Base-by-base conservation (phyloP, 2,888 invertebrate genomes). In the Eupithecia abbreviata region DNA sequence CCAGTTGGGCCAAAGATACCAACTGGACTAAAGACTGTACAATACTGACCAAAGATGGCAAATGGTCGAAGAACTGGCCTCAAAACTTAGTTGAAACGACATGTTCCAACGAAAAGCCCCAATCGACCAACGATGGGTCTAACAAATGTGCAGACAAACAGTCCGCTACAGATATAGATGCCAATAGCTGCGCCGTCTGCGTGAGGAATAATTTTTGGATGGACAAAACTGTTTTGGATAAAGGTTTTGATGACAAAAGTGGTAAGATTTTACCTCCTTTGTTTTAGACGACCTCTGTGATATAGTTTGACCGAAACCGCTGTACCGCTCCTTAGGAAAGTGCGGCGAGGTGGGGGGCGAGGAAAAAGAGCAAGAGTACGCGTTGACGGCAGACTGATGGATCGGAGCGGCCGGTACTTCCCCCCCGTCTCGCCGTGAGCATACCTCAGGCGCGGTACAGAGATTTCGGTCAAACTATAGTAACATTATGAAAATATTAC, bases 121-220 rank as follows among this genome's bases (percentile, higher is more conserved):
- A 15, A 42, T 2, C 42, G 66, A 42, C 66, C 62, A 30, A 62
- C 3, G 62, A 30, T 30, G 62, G 18, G 62, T 12, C n/a, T 10
- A 58, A 58, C n/a, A 62, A 12, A 58, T 18, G 18, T n/a, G 9
- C 58, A 30, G 62, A 62, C 18, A 62, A 62, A 4, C 62, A 30
- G 0, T 30, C 30, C 4, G 10, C 4, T 10, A n/a, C 30, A 4
- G 76, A 73, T 4, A 47, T 85, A 0, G 88, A 88, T 13, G 85
- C 86, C 0, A 84, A 82, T 4, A 81, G 80, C 12, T 90, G 91
- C 18, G 82, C 79, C 1, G 89, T 89, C 10, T 91, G 91, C 42
- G 77, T 87, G 0, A 79, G 75, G 7, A 91, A 91, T 73, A 86
- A 90, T 42, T 91, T 86, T 69, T 91, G 90, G 89, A 82, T 85